Evolutionary conservation across 2,113 vertebrate species (phyloP).

Genomic region (Geococcyx californianus): DNA sequence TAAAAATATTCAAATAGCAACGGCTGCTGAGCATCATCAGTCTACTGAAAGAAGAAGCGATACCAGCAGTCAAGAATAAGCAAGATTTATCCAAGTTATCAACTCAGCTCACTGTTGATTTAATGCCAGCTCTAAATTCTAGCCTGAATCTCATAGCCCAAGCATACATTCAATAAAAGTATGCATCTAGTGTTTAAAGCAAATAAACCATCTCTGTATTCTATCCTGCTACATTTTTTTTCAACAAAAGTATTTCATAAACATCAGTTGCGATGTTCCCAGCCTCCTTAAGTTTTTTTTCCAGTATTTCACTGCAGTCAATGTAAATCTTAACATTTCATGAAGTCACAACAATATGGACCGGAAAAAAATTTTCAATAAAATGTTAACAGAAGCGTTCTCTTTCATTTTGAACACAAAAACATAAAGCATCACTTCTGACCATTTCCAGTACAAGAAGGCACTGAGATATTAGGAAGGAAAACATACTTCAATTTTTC

Average conservation of each 20-base stretch:
- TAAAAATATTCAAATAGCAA: background rate
- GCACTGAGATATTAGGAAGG: background rate
- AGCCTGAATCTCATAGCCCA: background rate
- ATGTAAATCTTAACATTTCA: conserved; percentile 88
- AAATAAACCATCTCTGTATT: background rate
- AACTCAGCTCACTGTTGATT: background rate
- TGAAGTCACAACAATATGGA: conserved; percentile 91
- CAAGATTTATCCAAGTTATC: background rate
- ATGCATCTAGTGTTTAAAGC: background rate
- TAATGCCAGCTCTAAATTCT: background rate
- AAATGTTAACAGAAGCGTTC: background rate
- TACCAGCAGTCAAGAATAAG: background rate
- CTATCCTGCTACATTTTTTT: background rate
- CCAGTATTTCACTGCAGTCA: conserved; percentile 90
- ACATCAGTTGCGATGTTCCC: conserved; percentile 90
- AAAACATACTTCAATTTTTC: background rate
- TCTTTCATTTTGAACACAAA: background rate
- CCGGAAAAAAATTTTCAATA: conserved; percentile 68
- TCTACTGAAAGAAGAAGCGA: background rate
- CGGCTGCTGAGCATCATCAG: background rate
- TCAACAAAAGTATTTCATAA: conserved; percentile 85
- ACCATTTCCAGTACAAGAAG: background rate
- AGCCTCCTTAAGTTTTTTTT: conserved; percentile 86
- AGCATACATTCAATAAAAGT: background rate
- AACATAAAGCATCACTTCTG: background rate